Evolutionary conservation across 2,113 vertebrate species (phyloP), one percentile per base, ranked within the genome.

Genomic region (Brevimyrus niger): DNA sequence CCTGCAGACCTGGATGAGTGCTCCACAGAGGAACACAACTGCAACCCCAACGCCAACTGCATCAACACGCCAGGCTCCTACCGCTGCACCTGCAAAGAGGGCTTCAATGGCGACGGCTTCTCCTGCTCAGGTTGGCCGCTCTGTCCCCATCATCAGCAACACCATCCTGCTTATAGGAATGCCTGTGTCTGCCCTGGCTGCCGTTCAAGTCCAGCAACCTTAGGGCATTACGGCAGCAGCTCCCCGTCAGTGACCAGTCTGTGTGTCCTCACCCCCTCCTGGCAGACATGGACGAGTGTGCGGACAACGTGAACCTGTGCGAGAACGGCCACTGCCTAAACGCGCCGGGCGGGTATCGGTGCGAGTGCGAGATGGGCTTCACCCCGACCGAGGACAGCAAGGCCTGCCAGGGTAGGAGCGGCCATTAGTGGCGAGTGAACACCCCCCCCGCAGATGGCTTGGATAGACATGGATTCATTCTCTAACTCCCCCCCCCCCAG

Each of bases 281-380:
- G 2, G 1, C 91, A 99, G 98, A 99, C 89, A 97, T 97, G 95
- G 98, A 99, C 0, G 97, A 98, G 92, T 99, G 98, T 3, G 97
- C 97, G 0, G 97, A 98, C 90, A 97, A 99, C 0, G 95, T 96
- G 90, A 97, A 97, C 94, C 96, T 99, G 90, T 99, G 98, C 4
- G 97, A 98, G 93, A 98, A 98, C 0, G 98, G 98, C 7, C 98
- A 98, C 92, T 99, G 98, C 92, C 96, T 99, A 73, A 99, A 99
- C 0, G 96, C 96, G 0, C 98, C 97, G 0, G 98, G 98, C 0
- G 97, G 97, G 8, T 99, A 98, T 92, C 97, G 96, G 94, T 99
- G 98, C 8, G 96, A 99, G 93, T 99, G 98, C 0, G 97, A 99
- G 93, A 97, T 98, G 97, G 97, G 98, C 92, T 99, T 99, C 94